phyloP scores from a whole-genome alignment of 2,797 vertebrate species.

The Numenius phaeopus region DNA sequence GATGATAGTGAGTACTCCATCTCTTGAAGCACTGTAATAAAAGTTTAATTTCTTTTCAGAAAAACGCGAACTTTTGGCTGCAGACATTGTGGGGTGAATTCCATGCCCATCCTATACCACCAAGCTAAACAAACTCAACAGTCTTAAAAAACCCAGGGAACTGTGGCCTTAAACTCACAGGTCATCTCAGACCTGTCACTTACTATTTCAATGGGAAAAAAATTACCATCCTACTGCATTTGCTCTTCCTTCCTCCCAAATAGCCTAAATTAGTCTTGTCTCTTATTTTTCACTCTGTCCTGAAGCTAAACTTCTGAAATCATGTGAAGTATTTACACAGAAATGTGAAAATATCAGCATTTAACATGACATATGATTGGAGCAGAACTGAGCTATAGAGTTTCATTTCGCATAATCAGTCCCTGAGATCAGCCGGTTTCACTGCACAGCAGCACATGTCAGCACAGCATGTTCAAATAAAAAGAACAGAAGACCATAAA shows the following conservation, averaged over 20 bases:
- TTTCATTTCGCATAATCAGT: background rate
- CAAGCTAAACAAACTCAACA: background rate
- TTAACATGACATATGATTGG: background rate
- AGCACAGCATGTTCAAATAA: background rate
- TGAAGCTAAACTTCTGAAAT: background rate
- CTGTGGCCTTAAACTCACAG: background rate
- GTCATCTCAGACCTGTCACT: background rate
- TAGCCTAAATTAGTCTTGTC: background rate
- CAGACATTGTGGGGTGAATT: background rate
- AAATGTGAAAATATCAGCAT: background rate
- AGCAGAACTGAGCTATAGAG: background rate
- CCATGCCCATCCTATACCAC: background rate
- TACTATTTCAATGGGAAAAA: background rate
- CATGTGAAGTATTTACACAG: background rate
- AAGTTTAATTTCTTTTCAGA: background rate
- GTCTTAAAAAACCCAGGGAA: background rate
- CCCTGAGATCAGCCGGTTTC: background rate
- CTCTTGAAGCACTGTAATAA: background rate
- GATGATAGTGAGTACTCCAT: background rate
- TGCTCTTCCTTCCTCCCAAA: background rate
- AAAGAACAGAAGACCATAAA: slow-evolving; percentile 11
- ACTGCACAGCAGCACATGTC: background rate
- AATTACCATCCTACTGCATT: background rate
- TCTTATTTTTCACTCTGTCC: background rate
- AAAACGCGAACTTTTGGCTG: background rate